Base-by-base conservation (phyloP, 2,797 vertebrate genomes). In the Neostethus bicornis region DNA sequence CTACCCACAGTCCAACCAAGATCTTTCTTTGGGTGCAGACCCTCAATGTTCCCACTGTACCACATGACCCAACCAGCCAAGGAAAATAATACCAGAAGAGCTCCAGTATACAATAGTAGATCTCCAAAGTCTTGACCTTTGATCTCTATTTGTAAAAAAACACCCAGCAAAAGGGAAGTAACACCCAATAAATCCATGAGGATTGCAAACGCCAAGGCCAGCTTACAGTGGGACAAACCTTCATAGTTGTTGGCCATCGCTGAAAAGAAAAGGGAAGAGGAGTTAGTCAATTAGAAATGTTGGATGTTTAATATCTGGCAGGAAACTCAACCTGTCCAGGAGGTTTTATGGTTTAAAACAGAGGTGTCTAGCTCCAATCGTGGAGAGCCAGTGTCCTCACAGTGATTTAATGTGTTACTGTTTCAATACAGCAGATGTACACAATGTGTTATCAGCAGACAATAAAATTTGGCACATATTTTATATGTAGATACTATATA, bases 21-120 rank as follows among this genome's bases (percentile, higher is more conserved):
- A 37, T 92, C 90, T 56, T 90, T 92, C 1, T 76, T 83, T 29
- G 91, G 87, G 23, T 85, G 87, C 71, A 94, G 85, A n/a, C 95
- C 94, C 66, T 95, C 93, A 5, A 96, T 93, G 76, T 96, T 96
- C 56, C 95, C 95, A 4, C 94, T 96, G 87, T 96, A 96, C 95
- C 95, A 96, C 85, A 95, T 88, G 49, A 96, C 92, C 95, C 95
- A 96, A 62, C 93, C 93, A 0, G 90, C 90, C 73, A 96, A 85
- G 50, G 95, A 96, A 63, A 94, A 29, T 21, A 95, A 87, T 21
- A 96, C 88, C 44, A 96, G 87, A 60, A 96, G 87, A 12, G 92
- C 93, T 1, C 94, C 94, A 0, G 94, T 80, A 84, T 96, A 96
- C 65, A 96, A 93, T 58, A 96, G 83, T 51, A 96, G 81, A 80